Percentiles rank a stretch among this genome's conserved stretches.
These are phyloP conservation scores for Bombus sylvicola DNA, from an alignment of 1,140 invertebrate species.

Conservation along the genomic window DNA sequence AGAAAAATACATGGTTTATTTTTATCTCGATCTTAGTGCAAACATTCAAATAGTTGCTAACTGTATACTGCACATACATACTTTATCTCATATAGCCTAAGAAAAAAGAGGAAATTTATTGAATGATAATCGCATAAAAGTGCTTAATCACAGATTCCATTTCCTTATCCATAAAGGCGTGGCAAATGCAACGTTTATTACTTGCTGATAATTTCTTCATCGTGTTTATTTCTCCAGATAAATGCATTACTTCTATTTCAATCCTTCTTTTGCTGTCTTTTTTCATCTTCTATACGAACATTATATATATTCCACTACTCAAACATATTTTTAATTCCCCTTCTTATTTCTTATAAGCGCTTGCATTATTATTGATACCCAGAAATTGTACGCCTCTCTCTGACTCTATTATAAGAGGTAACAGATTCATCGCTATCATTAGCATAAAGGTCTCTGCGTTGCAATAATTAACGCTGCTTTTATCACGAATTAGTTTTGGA, in stretches of 20 bases:
- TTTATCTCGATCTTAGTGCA: neutral
- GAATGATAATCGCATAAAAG: conserved; percentile 7
- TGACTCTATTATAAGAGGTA: neutral
- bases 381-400: too few relatives aligned
- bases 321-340: neutral
- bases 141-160: neutral
- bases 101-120: neutral
- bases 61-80: neutral
- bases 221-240: neutral
- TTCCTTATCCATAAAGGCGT: conserved; percentile 30
- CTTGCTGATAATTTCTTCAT: conserved; percentile 4
- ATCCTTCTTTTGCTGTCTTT: neutral
- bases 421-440: neutral
- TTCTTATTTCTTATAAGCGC: neutral
- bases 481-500: neutral
- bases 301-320: too few relatives aligned
- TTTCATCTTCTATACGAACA: neutral
- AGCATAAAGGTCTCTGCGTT: neutral
- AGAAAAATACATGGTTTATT: neutral
- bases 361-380: neutral
- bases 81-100: neutral
- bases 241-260: neutral
- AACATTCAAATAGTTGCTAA: neutral
- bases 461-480: neutral
- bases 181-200: neutral